Conservation (phyloP, 2,797 vertebrate species). For the Rachycentron canadum region DNA sequence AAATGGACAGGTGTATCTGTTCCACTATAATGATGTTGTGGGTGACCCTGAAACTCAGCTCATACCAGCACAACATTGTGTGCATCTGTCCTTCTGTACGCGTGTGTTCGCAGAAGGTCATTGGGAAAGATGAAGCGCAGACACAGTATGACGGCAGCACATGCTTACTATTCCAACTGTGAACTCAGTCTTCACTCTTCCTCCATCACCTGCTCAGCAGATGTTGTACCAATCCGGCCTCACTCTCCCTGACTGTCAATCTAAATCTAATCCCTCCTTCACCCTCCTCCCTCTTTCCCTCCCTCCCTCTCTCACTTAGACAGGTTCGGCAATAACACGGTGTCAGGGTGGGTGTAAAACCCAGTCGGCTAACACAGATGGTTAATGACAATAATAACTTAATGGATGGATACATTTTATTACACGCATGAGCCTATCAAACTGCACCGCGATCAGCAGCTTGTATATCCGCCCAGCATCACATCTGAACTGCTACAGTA, state of each 20-base stretch:
- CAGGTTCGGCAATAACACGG: conserved; percentile 44
- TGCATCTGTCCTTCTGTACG: conserved; percentile 48
- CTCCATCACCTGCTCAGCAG: conserved; percentile 75
- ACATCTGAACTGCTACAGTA: not conserved
- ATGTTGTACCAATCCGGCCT: conserved; percentile 68
- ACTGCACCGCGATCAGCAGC: conserved; percentile 38
- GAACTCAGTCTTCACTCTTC: conserved; percentile 68
- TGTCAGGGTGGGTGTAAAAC: conserved; percentile 50
- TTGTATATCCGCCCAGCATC: conserved; percentile 30
- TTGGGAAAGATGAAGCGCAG: conserved; percentile 51
- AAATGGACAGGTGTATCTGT: conserved; percentile 23
- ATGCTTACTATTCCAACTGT: conserved; percentile 73
- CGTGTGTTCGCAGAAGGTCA: conserved; percentile 67
- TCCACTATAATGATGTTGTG: conserved; percentile 4
- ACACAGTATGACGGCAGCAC: conserved; percentile 41
- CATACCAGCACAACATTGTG: conserved; percentile 14
- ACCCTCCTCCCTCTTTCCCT: not conserved
- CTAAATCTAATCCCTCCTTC: conserved; percentile 62
- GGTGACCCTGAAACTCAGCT: conserved; percentile 59
- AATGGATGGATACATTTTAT: conserved; percentile 74
- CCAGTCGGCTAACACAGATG: conserved; percentile 66
- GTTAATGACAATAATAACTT: conserved; percentile 74
- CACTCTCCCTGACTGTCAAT: conserved; percentile 63
- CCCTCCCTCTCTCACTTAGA: conserved; percentile 1
- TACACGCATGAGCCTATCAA: conserved; percentile 48